Evolutionary conservation across 1,140 invertebrate genomes (phyloP).

Genomic region (Hypsibius dujardini): DNA sequence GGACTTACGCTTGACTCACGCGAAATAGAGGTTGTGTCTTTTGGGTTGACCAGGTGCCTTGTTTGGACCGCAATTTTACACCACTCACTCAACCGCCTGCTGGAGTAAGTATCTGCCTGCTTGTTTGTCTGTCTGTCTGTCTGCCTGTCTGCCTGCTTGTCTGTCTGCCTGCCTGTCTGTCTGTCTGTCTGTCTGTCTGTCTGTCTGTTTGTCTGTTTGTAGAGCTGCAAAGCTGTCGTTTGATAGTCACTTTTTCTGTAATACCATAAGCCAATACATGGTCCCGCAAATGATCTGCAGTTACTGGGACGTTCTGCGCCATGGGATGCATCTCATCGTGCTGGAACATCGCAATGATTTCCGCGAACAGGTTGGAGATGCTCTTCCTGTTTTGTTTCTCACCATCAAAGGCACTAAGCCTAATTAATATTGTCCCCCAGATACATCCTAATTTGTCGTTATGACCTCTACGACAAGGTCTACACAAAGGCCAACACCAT

Average conservation of each 20-base stretch:
- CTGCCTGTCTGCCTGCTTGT: too few relatives aligned
- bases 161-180: too few relatives aligned
- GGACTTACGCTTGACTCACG: not conserved
- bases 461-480: not conserved
- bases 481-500: not conserved
- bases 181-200: too few relatives aligned
- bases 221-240: too few relatives aligned
- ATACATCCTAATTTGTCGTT: not conserved
- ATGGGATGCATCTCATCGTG: not conserved
- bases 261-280: not conserved
- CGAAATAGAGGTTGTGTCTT: not conserved
- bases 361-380: not conserved
- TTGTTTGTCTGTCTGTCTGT: too few relatives aligned
- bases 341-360: not conserved
- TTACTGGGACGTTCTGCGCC: not conserved
- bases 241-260: too few relatives aligned
- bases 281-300: not conserved
- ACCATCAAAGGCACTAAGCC: not conserved
- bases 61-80: constrained; percentile 1
- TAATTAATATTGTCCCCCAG: not conserved
- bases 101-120: too few relatives aligned
- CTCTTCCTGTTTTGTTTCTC: not conserved
- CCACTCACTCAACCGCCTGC: not conserved
- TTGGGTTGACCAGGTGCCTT: not conserved
- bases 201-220: too few relatives aligned